Base-by-base conservation (phyloP, 2,888 invertebrate species). In the Unio delphinus region DNA sequence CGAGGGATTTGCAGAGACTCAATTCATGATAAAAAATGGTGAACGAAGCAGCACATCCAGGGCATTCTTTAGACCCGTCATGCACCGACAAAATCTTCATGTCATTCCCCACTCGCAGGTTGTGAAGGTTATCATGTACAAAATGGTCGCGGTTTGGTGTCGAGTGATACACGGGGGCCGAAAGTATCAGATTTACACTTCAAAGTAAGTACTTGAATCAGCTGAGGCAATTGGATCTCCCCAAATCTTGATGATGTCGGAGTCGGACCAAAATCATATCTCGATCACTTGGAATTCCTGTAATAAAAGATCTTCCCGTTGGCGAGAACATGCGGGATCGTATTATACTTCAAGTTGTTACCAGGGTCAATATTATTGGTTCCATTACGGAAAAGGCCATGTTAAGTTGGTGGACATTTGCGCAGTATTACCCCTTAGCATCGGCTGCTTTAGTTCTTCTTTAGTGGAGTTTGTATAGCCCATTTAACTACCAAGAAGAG, bases 211-310 rank as follows among this genome's bases (percentile, higher is more conserved):
- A 23, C 81, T 87, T 26, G 76, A 89, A 18, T 85, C 85, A 54
- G 89, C 88, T 11, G 90, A 89, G 6, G 80, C 87, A 34, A 81
- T 90, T 20, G 88, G 87, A 64, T 85, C 88, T 4, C 87, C 89
- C 8, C 84, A 87, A 59, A 72, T 90, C 7, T 77, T 90, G 18
- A 80, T 89, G 83, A 72, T 86, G 55, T 88, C 87, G 63, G 88
- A 88, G n/a, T 90, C 55, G 90, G 89, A 26, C 90, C 89, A 6
- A 75, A 72, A n/a, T 77, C 83, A 23, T 85, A 89, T 45, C 80
- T 90, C 18, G 76, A 86, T 59, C 81, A 20, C 72, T 86, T n/a
- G 79, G 80, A 81, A 84, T 88, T 60, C 81, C 82, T 8, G 77
- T 86, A 8, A 75, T 81, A 7, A 80, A 77, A 23, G 84, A 87